These are phyloP conservation scores for Lordiphosa fenestrarum DNA, from an alignment of 2,888 invertebrate species.

Conservation along the genomic window DNA sequence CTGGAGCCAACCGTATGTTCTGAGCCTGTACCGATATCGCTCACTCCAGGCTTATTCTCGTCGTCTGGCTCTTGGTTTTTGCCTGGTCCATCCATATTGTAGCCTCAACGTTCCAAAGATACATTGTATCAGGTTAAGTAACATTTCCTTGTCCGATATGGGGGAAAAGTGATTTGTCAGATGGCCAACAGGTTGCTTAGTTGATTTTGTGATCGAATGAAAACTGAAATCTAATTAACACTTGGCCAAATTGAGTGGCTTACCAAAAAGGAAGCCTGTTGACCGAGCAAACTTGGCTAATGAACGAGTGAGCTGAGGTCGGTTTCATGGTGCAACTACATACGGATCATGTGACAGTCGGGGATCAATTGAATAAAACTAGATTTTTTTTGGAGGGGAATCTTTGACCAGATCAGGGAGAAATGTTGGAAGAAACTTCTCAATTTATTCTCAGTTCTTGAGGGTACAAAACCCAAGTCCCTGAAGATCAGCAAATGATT, in stretches of 20 bases:
- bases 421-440: too few species aligned
- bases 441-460: too few species aligned
- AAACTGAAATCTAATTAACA: constrained; percentile 42
- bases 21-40: too few species aligned
- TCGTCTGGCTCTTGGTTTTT: constrained; percentile 1
- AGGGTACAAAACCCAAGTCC: too few species aligned
- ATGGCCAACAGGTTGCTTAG: constrained; percentile 7
- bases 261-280: constrained; percentile 37
- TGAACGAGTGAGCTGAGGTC: constrained; percentile 8
- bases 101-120: constrained; percentile 26
- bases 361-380: too few species aligned
- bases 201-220: constrained; percentile 15
- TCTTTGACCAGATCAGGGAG: too few species aligned
- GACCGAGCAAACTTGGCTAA: constrained; percentile 21
- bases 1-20: too few species aligned
- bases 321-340: neutral
- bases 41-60: neutral
- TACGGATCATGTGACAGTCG: neutral
- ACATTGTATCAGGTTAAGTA: constrained; percentile 54
- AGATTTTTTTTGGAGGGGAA: too few species aligned
- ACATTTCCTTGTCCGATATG: constrained; percentile 40
- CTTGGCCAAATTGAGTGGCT: constrained; percentile 48
- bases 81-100: constrained; percentile 32
- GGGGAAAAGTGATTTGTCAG: constrained; percentile 15
- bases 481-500: too few species aligned